Percentiles rank a stretch among this genome's conserved stretches.
phyloP scores from a whole-genome alignment of 2,113 vertebrate genomes.

The Campylomormyrus tamandua region DNA sequence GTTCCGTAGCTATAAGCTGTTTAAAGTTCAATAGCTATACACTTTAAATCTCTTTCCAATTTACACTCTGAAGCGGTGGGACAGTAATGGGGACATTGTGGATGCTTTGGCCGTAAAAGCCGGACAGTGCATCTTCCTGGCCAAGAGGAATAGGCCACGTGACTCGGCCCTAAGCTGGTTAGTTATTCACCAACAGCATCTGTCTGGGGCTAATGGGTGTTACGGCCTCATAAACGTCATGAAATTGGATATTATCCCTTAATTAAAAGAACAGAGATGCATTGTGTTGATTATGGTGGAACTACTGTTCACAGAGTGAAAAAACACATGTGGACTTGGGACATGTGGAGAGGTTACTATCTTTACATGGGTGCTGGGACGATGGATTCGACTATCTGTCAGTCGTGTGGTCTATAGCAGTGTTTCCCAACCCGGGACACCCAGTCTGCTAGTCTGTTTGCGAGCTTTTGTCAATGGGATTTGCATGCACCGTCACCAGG shows the following conservation, averaged over 20 bases:
- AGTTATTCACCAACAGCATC: slow-evolving; percentile 64
- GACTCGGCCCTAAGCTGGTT: slow-evolving; percentile 57
- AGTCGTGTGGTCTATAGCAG: neutral
- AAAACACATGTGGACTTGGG: neutral
- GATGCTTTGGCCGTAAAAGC: slow-evolving; percentile 40
- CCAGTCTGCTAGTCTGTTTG: slow-evolving; percentile 1
- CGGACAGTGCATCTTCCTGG: slow-evolving; percentile 43
- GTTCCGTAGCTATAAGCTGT: slow-evolving; percentile 67
- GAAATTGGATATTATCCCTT: slow-evolving; percentile 75
- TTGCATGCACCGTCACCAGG: slow-evolving; percentile 37
- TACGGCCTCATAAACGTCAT: slow-evolving; percentile 74
- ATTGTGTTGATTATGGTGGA: slow-evolving; percentile 66
- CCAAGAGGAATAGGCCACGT: slow-evolving; percentile 48
- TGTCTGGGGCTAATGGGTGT: slow-evolving; percentile 74
- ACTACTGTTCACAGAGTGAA: slow-evolving; percentile 40
- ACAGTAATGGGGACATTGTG: slow-evolving; percentile 29
- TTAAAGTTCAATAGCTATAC: slow-evolving; percentile 68
- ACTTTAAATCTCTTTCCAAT: slow-evolving; percentile 65
- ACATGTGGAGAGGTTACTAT: neutral
- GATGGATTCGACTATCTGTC: neutral
- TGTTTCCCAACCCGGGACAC: neutral
- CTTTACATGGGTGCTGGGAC: neutral
- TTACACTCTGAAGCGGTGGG: slow-evolving; percentile 48
- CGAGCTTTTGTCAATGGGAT: slow-evolving; percentile 32
- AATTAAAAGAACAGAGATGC: slow-evolving; percentile 77